A percentile compares a stretch with the other conserved stretches of the same genome.
phyloP scores from a whole-genome alignment of 2,113 vertebrate genomes.

The Galbula dea region DNA sequence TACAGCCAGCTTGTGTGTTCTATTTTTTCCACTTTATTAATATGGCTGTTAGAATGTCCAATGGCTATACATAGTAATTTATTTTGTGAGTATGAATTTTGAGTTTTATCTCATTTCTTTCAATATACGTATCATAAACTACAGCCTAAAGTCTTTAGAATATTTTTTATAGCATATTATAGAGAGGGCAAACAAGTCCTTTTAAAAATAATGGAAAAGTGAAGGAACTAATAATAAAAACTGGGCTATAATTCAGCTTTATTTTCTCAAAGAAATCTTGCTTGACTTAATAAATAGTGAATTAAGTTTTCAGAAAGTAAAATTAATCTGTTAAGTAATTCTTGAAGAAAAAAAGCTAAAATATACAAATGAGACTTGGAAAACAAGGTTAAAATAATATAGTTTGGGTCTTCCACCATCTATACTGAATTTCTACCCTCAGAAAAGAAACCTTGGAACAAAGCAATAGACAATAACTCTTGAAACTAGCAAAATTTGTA shows the following conservation, averaged over 20 bases:
- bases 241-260: neutral
- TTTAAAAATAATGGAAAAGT: neutral
- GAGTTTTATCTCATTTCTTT: neutral
- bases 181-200: rapidly evolving
- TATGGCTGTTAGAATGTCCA: neutral
- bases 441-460: neutral
- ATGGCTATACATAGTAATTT: neutral
- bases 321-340: neutral
- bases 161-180: neutral
- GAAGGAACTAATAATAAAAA: neutral
- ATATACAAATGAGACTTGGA: neutral
- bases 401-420: neutral
- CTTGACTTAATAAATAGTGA: neutral
- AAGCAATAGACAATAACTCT: neutral
- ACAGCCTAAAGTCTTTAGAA: neutral
- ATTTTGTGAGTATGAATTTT: neutral
- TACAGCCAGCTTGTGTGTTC: neutral
- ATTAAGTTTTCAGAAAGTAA: neutral
- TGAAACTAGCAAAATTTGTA: neutral
- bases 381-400: neutral
- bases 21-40: neutral
- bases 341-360: neutral
- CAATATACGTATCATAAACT: neutral
- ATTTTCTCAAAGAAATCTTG: neutral
- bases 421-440: neutral